Base-by-base conservation (phyloP, 2,113 vertebrate genomes). In the Amazona guildingii region DNA sequence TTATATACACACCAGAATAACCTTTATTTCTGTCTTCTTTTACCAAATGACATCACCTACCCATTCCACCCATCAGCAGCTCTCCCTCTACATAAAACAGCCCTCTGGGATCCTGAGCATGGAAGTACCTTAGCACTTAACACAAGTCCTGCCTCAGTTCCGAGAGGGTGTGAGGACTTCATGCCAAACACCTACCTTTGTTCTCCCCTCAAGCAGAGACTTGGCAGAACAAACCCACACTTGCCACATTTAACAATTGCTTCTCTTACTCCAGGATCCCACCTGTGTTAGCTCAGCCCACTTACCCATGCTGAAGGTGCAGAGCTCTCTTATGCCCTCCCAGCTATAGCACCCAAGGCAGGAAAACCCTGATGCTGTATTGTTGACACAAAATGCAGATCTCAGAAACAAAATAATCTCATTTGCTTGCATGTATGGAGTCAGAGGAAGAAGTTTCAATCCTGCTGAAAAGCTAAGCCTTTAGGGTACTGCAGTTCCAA, bases 101-200 rank as follows among this genome's bases (percentile, higher is more conserved):
- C 35, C 68, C 54, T 78, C 49, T 21, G 15, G 16, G 46, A 80
- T 14, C 10, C 75, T 28, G 57, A 88, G 72, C 76, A 67, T 7
- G 10, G 46, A 23, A 74, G 48, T 48, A 83, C 72, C 79, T 83
- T 25, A 92, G 49, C 75, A 86, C 28, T n/a, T 74, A 66, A 66
- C 29, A 43, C 25, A 86, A 49, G 8, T 55, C 75, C 82, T 83
- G 63, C 39, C 59, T 80, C 62, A 52, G 79, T 83, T 94, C 80
- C 39, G 49, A 35, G 55, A 80, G 59, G 41, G 37, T 74, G 90
- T 59, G 46, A 96, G 83, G 51, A 92, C 46, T 92, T 80, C 13
- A 20, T 88, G 86, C 28, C 72, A 83, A 86, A 86, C 94, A 94
- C 94, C 94, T 77, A 96, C 92, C 73, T 86, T 90, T 90, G 95